Evolutionary conservation across 2,113 vertebrate species (phyloP).

Genomic region (Odocoileus hemionus): DNA sequence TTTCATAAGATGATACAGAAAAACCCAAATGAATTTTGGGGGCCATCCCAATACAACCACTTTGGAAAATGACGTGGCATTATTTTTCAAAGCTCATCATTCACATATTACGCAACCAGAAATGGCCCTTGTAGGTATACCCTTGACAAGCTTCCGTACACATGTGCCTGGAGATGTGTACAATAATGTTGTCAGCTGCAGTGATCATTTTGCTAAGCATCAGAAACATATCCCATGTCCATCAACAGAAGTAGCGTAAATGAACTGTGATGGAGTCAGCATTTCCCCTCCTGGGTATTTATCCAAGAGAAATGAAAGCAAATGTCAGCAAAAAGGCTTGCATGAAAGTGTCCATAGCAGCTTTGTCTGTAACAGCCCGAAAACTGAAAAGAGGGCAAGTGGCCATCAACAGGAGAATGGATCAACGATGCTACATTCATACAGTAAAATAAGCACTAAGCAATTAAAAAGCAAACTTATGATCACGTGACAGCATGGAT

Average conservation of each 20-base stretch:
- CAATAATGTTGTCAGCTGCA: not conserved
- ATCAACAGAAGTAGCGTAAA: not conserved
- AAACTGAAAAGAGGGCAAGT: not conserved
- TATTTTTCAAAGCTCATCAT: not conserved
- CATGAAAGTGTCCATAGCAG: not conserved
- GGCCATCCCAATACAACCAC: not conserved
- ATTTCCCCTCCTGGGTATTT: not conserved
- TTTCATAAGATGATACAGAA: not conserved
- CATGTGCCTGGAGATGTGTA: not conserved
- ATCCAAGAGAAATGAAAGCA: not conserved
- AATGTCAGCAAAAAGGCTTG: not conserved
- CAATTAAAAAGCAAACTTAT: not conserved
- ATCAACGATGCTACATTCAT: not conserved
- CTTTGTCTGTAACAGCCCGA: not conserved
- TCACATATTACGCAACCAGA: not conserved
- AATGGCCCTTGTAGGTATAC: not conserved
- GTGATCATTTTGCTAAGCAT: not conserved
- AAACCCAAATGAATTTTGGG: not conserved
- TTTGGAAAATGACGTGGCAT: not conserved
- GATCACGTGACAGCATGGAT: not conserved
- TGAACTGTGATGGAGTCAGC: not conserved
- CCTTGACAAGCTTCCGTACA: not conserved
- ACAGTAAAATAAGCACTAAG: not conserved
- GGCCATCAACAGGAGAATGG: not conserved
- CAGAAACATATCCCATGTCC: not conserved